A percentile compares a stretch with the other conserved stretches of the same genome.
These are phyloP conservation scores for Hyposoter didymator DNA, from an alignment of 2,888 invertebrate species.

Conservation along the genomic window DNA sequence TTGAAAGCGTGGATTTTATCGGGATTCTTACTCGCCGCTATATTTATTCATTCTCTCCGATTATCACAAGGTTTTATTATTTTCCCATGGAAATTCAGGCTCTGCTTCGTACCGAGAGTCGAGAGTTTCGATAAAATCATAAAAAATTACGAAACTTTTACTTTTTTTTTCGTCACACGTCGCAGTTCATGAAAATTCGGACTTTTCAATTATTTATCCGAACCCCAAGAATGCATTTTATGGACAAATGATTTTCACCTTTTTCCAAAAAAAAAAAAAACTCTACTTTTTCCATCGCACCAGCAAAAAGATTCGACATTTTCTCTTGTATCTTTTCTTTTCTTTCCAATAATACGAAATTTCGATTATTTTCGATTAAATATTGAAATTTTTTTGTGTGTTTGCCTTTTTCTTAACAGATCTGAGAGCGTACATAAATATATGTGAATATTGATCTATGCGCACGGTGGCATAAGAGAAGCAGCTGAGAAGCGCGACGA, in stretches of 20 bases:
- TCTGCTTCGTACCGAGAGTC: neutral
- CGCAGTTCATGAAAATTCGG: slow-evolving; percentile 1
- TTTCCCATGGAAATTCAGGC: neutral
- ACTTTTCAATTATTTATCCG: neutral
- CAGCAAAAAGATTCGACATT: too few relatives aligned
- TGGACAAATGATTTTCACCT: neutral
- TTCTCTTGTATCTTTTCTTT: too few relatives aligned
- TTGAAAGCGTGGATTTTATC: slow-evolving; percentile 4
- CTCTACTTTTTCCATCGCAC: neutral
- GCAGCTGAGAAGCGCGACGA: slow-evolving; percentile 78
- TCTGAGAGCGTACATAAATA: slow-evolving; percentile 7
- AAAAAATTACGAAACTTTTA: neutral
- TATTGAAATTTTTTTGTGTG: neutral
- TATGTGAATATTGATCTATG: slow-evolving; percentile 36
- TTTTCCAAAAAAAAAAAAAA: neutral
- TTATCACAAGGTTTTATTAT: neutral
- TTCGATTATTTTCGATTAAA: neutral
- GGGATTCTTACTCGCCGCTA: neutral
- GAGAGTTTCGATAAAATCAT: neutral
- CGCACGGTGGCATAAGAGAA: slow-evolving; percentile 78
- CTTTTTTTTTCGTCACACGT: neutral
- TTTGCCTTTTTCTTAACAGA: slow-evolving; percentile 26
- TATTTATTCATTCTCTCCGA: neutral
- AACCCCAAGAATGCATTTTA: neutral
- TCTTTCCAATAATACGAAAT: too few relatives aligned